These are phyloP conservation scores for Drosophila sucinea DNA, from an alignment of 1,140 invertebrate species.

Conservation along the genomic window DNA sequence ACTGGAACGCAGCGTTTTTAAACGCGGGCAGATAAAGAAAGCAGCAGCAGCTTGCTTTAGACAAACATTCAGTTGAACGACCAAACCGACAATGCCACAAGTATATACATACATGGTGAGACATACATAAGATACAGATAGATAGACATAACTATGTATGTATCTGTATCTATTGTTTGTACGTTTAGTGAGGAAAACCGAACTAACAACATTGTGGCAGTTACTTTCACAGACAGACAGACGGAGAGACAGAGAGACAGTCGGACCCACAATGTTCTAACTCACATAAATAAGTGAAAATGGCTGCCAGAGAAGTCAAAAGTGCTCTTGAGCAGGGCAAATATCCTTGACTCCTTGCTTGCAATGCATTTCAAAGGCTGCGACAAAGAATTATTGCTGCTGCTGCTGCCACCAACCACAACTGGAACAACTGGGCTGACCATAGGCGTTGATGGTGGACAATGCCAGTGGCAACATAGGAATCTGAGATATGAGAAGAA, in stretches of 20 bases:
- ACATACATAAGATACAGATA: slow-evolving; percentile 6
- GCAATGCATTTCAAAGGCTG: slow-evolving; percentile 35
- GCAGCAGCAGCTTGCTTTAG: slow-evolving; percentile 32
- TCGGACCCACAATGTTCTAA: slow-evolving; percentile 21
- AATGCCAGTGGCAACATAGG: slow-evolving; percentile 25
- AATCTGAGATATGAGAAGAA: slow-evolving; percentile 51
- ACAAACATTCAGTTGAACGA: slow-evolving; percentile 64
- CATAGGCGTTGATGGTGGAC: slow-evolving; percentile 6
- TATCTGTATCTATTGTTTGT: slow-evolving; percentile 46
- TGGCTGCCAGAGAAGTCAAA: slow-evolving; percentile 31
- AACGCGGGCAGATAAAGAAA: slow-evolving; percentile 61
- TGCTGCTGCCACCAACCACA: slow-evolving; percentile 16
- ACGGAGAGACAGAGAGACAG: slow-evolving; percentile 27
- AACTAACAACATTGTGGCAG: slow-evolving; percentile 37
- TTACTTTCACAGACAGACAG: slow-evolving; percentile 21
- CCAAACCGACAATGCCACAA: slow-evolving; percentile 24
- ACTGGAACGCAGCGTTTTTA: slow-evolving; percentile 47
- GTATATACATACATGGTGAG: slow-evolving; percentile 23
- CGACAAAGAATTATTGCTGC: slow-evolving; percentile 33
- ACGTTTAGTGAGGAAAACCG: slow-evolving; percentile 30
- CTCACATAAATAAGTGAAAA: slow-evolving; percentile 65
- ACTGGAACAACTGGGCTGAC: slow-evolving; percentile 23
- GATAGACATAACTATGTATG: slow-evolving; percentile 14
- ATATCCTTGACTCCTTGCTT: slow-evolving; percentile 65
- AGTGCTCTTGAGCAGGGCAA: slow-evolving; percentile 32